Conservation (phyloP, 2,888 invertebrate genomes). For the Pandemis corylana region DNA sequence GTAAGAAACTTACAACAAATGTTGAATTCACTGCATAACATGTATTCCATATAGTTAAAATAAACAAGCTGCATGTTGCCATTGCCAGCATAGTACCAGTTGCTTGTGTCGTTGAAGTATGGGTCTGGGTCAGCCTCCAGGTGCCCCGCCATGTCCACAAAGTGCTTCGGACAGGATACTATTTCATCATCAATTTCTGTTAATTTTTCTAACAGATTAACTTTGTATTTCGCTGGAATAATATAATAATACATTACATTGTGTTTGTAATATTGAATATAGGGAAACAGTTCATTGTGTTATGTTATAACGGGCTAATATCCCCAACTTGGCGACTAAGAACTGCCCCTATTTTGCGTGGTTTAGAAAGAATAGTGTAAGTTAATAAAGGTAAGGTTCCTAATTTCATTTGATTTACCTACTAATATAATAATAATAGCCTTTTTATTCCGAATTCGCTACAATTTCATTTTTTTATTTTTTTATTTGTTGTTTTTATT, state of each 20-base stretch:
- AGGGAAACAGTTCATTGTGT: too few relatives aligned
- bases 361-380: too few relatives aligned
- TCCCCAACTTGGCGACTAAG: too few relatives aligned
- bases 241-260: neutral
- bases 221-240: neutral
- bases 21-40: slow-evolving; percentile 70
- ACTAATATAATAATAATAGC: too few relatives aligned
- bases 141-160: slow-evolving; percentile 68
- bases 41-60: slow-evolving; percentile 64
- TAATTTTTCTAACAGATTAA: slow-evolving; percentile 31
- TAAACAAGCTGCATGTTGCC: slow-evolving; percentile 69
- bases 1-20: slow-evolving; percentile 68
- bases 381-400: too few relatives aligned
- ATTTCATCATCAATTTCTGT: slow-evolving; percentile 68
- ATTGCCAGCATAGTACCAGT: slow-evolving; percentile 79
- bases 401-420: too few relatives aligned
- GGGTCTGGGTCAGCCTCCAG: slow-evolving; percentile 71
- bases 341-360: too few relatives aligned
- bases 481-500: too few relatives aligned
- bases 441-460: too few relatives aligned
- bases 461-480: too few relatives aligned
- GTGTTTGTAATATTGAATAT: neutral
- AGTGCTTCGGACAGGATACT: slow-evolving; percentile 65
- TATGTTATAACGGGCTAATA: too few relatives aligned
- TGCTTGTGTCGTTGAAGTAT: slow-evolving; percentile 68